Evolutionary conservation across 1,140 invertebrate species (phyloP), one percentile per base, ranked within the genome.

Genomic region (Chionoecetes opilio): DNA sequence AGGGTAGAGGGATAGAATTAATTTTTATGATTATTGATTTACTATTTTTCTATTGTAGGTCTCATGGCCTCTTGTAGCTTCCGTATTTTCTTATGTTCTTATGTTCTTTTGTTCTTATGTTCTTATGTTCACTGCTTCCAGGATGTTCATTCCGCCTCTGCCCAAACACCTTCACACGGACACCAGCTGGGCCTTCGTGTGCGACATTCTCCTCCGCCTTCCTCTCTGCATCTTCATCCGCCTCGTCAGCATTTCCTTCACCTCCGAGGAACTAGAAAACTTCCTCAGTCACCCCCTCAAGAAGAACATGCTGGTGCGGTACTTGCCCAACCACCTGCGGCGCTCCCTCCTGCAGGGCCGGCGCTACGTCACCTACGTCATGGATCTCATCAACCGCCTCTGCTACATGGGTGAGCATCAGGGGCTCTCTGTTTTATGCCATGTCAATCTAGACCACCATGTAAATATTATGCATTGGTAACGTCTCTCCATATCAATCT

Each of bases 151-250:
- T 17, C 98, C 98, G 0, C 97, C 97, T 31, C 96, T 99, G 75
- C 98, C 98, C 0, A 96, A 97, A 84, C 98, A 98, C 96, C 96
- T 96, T 96, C 88, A 96, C 97, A 97, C 97, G 75, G 97, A 97
- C 0, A 63, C 97, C n/a, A 98, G 98, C 31, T 99, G 98, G 98
- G 97, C 97, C n/a, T 97, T 98, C 84, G 97, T 98, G 96, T 97
- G 97, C 95, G 98, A 99, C 96, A 96, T 98, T 11, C 96, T 99
- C 6, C 97, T 98, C 0, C 97, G 98, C 0, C 97, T 99, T 95
- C 98, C 98, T 0, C 96, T 99, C 0, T 98, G 97, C 0, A 96
- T 99, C 17, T 98, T 98, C 95, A 97, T 98, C 0, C 98, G 98
- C 96, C 96, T 98, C 0, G 97, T 98, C 87, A 98, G 98, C 89